Conservation (phyloP, 2,113 vertebrate species). For the Axis porcinus region DNA sequence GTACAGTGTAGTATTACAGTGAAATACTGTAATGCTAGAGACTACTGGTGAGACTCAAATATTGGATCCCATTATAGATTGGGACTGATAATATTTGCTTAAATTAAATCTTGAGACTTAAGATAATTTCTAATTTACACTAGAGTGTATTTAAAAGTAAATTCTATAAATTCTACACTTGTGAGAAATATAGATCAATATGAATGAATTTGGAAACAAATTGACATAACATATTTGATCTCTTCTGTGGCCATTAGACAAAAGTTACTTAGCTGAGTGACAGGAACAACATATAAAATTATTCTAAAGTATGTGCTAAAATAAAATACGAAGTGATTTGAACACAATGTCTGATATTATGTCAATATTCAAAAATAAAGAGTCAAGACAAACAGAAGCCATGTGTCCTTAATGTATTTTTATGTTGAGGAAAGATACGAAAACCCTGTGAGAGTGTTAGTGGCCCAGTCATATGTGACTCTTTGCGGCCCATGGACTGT, state of each 20-base stretch:
- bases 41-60: neutral
- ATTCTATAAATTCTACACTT: neutral
- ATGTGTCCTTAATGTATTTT: neutral
- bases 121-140: neutral
- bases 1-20: constrained; percentile 29
- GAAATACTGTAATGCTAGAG: neutral
- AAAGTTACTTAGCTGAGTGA: neutral
- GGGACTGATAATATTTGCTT: neutral
- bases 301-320: neutral
- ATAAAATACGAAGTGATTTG: neutral
- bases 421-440: neutral
- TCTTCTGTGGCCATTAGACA: neutral
- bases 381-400: neutral
- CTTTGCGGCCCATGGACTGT: no score
- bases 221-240: neutral
- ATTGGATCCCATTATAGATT: neutral
- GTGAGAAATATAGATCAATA: neutral
- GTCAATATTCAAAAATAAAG: neutral
- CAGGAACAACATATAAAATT: neutral
- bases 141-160: neutral
- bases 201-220: neutral
- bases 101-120: neutral
- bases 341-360: neutral
- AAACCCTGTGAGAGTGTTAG: no score
- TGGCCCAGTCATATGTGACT: no score